phyloP scores from a whole-genome alignment of 2,888 invertebrate genomes.

The Agrotis segetum region DNA sequence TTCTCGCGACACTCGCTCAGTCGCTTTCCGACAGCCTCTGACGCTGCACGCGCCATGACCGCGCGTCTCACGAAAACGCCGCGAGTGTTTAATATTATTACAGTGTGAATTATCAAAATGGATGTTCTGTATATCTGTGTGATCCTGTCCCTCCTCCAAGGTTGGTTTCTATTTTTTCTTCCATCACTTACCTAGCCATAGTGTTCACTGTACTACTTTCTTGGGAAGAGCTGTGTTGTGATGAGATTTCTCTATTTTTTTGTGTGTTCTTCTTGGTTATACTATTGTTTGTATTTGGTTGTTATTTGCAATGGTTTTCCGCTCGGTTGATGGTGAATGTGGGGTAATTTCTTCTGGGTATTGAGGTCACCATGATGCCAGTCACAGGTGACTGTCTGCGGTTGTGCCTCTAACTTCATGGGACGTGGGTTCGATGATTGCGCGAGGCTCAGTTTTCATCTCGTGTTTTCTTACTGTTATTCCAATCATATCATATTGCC shows the following conservation, averaged over 20 bases:
- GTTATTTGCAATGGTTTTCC: constrained; percentile 54
- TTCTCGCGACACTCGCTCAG: constrained; percentile 71
- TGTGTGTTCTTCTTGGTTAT: constrained; percentile 52
- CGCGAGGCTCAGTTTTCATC: constrained; percentile 59
- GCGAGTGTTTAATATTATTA: constrained; percentile 80
- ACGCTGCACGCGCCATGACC: constrained; percentile 78
- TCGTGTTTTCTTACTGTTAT: constrained; percentile 59
- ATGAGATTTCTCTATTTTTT: constrained; percentile 50
- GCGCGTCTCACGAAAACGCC: constrained; percentile 71
- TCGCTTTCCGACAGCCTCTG: constrained; percentile 72
- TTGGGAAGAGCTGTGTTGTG: constrained; percentile 46
- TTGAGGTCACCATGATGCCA: constrained; percentile 61
- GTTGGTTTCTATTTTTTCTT: constrained; percentile 63
- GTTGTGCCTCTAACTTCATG: constrained; percentile 63
- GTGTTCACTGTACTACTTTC: constrained; percentile 47
- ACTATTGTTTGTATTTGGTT: constrained; percentile 71
- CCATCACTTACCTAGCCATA: constrained; percentile 11
- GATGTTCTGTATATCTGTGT: constrained; percentile 80
- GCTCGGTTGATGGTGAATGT: constrained; percentile 61
- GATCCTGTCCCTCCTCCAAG: constrained; percentile 75
- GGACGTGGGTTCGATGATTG: constrained; percentile 60
- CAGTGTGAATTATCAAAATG: constrained; percentile 80
- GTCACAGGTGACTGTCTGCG: constrained; percentile 64
- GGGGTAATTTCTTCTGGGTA: constrained; percentile 64
- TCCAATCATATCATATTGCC: constrained; percentile 33